Percentiles rank a stretch among this genome's conserved stretches.
Conservation (phyloP, 1,140 invertebrate genomes). For the Luehdorfia chinensis region DNA sequence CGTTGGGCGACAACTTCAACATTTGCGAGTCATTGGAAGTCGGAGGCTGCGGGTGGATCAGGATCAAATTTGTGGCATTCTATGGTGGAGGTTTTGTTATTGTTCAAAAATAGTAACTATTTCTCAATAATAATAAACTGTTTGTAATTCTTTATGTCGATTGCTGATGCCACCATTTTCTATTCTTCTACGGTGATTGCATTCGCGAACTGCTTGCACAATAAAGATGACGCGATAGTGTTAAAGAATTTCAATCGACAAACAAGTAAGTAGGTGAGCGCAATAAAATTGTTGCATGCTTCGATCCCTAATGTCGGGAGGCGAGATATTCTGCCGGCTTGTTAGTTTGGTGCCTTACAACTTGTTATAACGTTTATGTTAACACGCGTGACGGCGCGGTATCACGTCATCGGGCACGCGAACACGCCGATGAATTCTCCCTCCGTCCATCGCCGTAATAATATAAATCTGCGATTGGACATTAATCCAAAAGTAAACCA, state of each 20-base stretch:
- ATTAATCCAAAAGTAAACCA: constrained; percentile 19
- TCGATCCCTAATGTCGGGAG: constrained; percentile 43
- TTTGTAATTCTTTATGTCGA: no score
- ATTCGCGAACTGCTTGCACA: constrained; percentile 10
- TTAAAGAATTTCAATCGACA: constrained; percentile 9
- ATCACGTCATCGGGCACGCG: constrained; percentile 66
- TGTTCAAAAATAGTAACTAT: no score
- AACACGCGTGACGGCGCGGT: constrained; percentile 67
- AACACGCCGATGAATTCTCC: constrained; percentile 38
- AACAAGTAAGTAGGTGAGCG: constrained; percentile 15
- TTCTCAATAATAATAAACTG: no score
- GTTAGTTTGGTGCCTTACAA: constrained; percentile 60
- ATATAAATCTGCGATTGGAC: constrained; percentile 52
- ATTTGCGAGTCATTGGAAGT: no score
- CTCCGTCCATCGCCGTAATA: constrained; percentile 48
- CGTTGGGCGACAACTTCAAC: no score
- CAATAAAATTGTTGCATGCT: constrained; percentile 44
- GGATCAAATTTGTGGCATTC: no score
- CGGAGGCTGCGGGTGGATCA: no score
- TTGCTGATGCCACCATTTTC: background rate
- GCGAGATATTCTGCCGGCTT: constrained; percentile 52
- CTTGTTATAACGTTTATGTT: constrained; percentile 62
- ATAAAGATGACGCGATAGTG: constrained; percentile 8
- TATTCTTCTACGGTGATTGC: background rate
- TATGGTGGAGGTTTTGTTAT: no score